These are phyloP conservation scores for Papilio polyxenes DNA, from an alignment of 1,140 invertebrate genomes.

Conservation along the genomic window DNA sequence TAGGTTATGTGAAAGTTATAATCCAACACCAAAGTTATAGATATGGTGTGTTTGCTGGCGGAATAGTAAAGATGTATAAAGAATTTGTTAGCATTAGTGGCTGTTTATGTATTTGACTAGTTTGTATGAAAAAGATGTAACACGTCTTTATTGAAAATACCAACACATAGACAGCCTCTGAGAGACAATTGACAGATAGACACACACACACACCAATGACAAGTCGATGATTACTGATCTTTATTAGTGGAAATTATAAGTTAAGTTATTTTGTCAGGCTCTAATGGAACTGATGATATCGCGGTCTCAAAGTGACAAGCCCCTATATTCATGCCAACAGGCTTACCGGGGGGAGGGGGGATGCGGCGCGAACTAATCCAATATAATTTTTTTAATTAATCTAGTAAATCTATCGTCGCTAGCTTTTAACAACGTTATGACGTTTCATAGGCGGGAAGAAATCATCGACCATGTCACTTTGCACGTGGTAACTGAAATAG, in stretches of 20 bases:
- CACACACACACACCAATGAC: slow-evolving; percentile 59
- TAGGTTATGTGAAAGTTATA: background rate
- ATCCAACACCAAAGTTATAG: slow-evolving; percentile 18
- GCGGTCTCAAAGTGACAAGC: slow-evolving; percentile 55
- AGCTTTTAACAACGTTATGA: slow-evolving; percentile 64
- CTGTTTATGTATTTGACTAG: background rate
- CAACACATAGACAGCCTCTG: slow-evolving; percentile 37
- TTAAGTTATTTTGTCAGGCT: slow-evolving; percentile 46
- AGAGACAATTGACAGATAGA: slow-evolving; percentile 41
- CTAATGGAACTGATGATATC: slow-evolving; percentile 46
- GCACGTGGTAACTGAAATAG: slow-evolving; percentile 92
- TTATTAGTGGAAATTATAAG: slow-evolving; percentile 53
- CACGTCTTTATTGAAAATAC: slow-evolving; percentile 24
- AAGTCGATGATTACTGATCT: slow-evolving; percentile 68
- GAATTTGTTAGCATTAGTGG: background rate
- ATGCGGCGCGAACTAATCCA: slow-evolving; percentile 48
- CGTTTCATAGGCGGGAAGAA: slow-evolving; percentile 88
- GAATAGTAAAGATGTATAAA: background rate
- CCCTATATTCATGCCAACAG: slow-evolving; percentile 70
- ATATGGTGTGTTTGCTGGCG: background rate
- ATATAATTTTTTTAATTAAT: slow-evolving; percentile 50
- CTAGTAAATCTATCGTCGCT: slow-evolving; percentile 53
- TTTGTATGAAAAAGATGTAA: background rate
- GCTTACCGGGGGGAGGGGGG: slow-evolving; percentile 62
- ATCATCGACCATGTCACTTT: slow-evolving; percentile 94